Conservation (phyloP, 2,797 vertebrate genomes). For the Malurus leucopterus region DNA sequence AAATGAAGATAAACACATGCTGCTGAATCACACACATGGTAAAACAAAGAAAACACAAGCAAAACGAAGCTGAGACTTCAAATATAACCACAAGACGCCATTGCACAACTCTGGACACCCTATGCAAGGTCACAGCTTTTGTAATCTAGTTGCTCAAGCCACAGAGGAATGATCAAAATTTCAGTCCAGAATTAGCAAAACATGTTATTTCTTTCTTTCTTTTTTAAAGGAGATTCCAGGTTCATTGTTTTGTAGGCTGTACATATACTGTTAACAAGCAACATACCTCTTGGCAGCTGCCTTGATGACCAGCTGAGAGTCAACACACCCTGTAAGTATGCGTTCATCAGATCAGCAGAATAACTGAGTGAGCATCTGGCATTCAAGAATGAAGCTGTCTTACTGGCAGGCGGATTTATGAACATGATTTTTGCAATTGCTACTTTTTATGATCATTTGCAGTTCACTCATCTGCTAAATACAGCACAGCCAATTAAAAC, state of each 20-base stretch:
- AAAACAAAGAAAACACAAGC: background rate
- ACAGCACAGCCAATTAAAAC: background rate
- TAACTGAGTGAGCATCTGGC: background rate
- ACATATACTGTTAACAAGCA: background rate
- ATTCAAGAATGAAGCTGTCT: background rate
- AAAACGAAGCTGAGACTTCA: background rate
- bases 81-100: background rate
- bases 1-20: background rate
- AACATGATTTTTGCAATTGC: background rate
- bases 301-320: background rate
- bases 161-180: constrained; percentile 6
- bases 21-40: background rate
- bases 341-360: constrained; percentile 6
- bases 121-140: background rate
- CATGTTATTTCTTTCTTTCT: background rate
- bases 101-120: background rate
- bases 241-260: background rate
- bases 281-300: background rate
- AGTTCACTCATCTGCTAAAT: background rate
- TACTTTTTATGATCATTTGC: background rate
- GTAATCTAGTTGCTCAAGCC: background rate
- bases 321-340: background rate
- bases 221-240: background rate
- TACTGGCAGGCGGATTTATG: background rate
- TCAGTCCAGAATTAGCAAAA: background rate